phyloP scores from a whole-genome alignment of 2,888 invertebrate genomes.

The Phorcus lineatus region DNA sequence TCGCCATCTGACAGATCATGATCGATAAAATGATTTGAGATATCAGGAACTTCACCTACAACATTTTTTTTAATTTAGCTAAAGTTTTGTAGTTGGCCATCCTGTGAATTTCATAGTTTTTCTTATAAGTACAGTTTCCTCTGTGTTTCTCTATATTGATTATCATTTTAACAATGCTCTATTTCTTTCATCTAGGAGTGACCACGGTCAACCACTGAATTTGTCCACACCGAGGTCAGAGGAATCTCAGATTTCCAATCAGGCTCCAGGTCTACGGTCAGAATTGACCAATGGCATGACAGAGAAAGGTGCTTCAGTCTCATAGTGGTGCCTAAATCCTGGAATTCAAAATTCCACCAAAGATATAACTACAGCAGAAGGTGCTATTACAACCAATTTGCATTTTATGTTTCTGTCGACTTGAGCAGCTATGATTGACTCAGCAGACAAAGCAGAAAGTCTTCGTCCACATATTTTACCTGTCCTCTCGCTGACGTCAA shows the following conservation, averaged over 20 bases:
- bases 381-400: neutral
- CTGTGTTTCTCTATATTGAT: too few relatives aligned
- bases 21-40: too few relatives aligned
- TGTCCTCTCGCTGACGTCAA: too few relatives aligned
- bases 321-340: slow-evolving; percentile 10
- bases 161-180: neutral
- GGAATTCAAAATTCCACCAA: slow-evolving; percentile 24
- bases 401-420: neutral
- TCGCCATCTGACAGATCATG: too few relatives aligned
- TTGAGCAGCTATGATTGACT: neutral
- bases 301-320: slow-evolving; percentile 6
- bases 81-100: too few relatives aligned
- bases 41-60: too few relatives aligned
- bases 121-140: too few relatives aligned
- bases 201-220: slow-evolving; percentile 32
- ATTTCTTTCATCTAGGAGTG: slow-evolving; percentile 25
- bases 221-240: slow-evolving; percentile 30
- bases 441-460: neutral
- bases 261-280: neutral
- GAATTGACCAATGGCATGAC: slow-evolving; percentile 17
- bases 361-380: slow-evolving; percentile 23
- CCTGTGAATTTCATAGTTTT: too few relatives aligned
- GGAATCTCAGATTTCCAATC: neutral
- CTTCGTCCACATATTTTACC: too few relatives aligned
- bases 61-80: too few relatives aligned